Percentiles rank a stretch among this genome's conserved stretches.
Conservation (phyloP, 1,140 invertebrate species). For the Lepidurus packardi region DNA sequence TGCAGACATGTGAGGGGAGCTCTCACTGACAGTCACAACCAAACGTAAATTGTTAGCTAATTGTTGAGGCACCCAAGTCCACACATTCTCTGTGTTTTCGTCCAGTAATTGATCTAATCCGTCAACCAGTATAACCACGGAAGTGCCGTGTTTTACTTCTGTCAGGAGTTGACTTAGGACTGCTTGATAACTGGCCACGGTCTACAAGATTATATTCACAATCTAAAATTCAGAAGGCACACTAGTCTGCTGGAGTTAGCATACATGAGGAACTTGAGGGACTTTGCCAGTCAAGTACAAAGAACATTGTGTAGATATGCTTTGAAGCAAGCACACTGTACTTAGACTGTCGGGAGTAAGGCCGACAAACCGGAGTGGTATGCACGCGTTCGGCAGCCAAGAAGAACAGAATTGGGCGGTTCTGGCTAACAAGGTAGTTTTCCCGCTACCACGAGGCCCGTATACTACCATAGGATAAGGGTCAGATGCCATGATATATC, state of each 20-base stretch:
- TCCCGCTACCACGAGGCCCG: constrained; percentile 70
- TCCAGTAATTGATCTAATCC: constrained; percentile 33
- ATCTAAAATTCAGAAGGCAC: background rate
- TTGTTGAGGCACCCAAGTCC: constrained; percentile 58
- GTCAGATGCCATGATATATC: constrained; percentile 60
- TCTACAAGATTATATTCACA: background rate
- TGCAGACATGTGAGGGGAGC: constrained; percentile 40
- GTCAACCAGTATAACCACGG: constrained; percentile 30
- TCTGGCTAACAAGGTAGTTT: constrained; percentile 67
- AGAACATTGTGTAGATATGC: constrained; percentile 60
- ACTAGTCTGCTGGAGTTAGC: background rate
- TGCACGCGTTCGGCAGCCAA: constrained; percentile 59
- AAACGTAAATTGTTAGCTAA: constrained; percentile 64
- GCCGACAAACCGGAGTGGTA: constrained; percentile 58
- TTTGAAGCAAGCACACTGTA: constrained; percentile 57
- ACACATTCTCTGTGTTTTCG: constrained; percentile 34
- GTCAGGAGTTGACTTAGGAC: constrained; percentile 32
- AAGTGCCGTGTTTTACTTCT: constrained; percentile 8
- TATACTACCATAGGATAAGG: constrained; percentile 61
- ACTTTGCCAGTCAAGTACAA: constrained; percentile 53
- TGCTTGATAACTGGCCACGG: constrained; percentile 35
- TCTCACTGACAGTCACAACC: constrained; percentile 61
- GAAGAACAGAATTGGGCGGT: constrained; percentile 57
- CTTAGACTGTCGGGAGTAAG: constrained; percentile 61
- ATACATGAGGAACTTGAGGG: constrained; percentile 55